A percentile compares a stretch with the other conserved stretches of the same genome.
These are phyloP conservation scores for Ormyrus thymus DNA, from an alignment of 2,888 invertebrate genomes.

Conservation along the genomic window DNA sequence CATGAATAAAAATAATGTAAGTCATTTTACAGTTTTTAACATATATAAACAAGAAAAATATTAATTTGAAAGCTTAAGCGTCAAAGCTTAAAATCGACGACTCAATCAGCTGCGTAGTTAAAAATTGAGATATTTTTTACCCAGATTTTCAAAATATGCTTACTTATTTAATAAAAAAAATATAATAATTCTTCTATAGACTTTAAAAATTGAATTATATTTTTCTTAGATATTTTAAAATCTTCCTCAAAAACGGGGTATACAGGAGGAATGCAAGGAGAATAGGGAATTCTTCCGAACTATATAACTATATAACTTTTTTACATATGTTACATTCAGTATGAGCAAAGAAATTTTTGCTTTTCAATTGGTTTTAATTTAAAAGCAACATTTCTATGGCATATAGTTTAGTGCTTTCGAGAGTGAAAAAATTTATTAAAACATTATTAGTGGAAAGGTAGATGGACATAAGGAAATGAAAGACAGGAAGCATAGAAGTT, in stretches of 20 bases:
- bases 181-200: constrained; percentile 2
- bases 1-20: not conserved
- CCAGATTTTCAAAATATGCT: constrained; percentile 35
- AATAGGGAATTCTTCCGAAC: not conserved
- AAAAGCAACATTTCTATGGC: constrained; percentile 22
- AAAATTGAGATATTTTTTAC: constrained; percentile 31
- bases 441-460: not conserved
- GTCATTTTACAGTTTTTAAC: not conserved
- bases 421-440: constrained; percentile 6
- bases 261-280: constrained; percentile 13
- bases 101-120: constrained; percentile 56
- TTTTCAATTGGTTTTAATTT: constrained; percentile 1
- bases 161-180: constrained; percentile 3
- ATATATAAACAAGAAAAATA: constrained; percentile 3
- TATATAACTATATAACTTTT: not conserved
- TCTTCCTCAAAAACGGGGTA: constrained; percentile 38
- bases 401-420: constrained; percentile 15
- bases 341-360: constrained; percentile 4
- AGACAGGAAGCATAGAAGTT: constrained; percentile 60
- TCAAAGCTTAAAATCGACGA: constrained; percentile 57
- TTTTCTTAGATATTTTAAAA: constrained; percentile 25
- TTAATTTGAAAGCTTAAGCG: constrained; percentile 51
- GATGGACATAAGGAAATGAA: constrained; percentile 51
- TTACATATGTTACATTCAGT: too few species aligned
- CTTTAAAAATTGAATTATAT: constrained; percentile 8